Evolutionary conservation across 1,140 invertebrate genomes (phyloP).

Genomic region (Apocrypta bakeri): DNA sequence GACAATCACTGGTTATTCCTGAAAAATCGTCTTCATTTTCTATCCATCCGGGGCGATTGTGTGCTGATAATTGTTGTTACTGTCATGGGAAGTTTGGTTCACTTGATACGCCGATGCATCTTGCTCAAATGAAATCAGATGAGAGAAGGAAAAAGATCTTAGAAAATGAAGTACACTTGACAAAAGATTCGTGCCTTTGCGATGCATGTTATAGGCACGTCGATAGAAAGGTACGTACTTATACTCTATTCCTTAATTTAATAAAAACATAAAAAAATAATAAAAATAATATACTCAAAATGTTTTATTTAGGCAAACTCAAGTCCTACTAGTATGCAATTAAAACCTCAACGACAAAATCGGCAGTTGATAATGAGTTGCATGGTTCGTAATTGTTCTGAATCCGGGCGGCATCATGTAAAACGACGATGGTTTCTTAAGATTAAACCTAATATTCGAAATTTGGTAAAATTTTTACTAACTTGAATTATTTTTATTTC

Average conservation of each 20-base stretch:
- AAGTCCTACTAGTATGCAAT: constrained; percentile 69
- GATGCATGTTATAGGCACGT: constrained; percentile 90
- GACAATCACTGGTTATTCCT: constrained; percentile 84
- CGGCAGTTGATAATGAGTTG: constrained; percentile 71
- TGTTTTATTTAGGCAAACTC: constrained; percentile 66
- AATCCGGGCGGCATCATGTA: constrained; percentile 80
- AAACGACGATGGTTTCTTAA: constrained; percentile 86
- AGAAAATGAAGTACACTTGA: constrained; percentile 83
- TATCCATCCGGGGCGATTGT: constrained; percentile 86
- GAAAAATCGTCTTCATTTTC: constrained; percentile 90
- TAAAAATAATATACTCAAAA: no score
- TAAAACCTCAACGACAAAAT: constrained; percentile 69
- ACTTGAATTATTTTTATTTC: background rate
- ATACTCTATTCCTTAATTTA: constrained; percentile 39
- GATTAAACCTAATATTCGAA: constrained; percentile 81
- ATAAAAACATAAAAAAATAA: background rate
- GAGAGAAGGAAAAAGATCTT: constrained; percentile 86
- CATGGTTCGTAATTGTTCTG: constrained; percentile 74
- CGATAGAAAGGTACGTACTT: constrained; percentile 83
- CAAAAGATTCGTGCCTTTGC: constrained; percentile 87
- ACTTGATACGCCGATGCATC: constrained; percentile 88
- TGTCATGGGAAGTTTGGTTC: constrained; percentile 90
- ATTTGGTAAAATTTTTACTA: constrained; percentile 75
- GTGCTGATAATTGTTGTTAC: constrained; percentile 88
- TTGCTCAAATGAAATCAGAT: constrained; percentile 87